Base-by-base conservation (phyloP, 2,888 invertebrate genomes). In the Acrocera orbiculus region DNA sequence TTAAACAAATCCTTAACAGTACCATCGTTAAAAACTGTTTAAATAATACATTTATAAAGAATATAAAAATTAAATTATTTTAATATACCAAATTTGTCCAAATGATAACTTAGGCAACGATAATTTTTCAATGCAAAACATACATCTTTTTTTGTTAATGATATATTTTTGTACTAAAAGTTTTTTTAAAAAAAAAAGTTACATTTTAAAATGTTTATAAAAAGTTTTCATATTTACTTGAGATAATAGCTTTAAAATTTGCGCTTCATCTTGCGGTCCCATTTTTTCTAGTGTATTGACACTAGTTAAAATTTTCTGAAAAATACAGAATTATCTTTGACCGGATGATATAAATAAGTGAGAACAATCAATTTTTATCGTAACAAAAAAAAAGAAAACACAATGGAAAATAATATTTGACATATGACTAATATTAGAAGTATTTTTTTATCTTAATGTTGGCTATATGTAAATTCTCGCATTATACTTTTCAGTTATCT, bases 1-100 rank as follows among this genome's bases (percentile, higher is more conserved):
- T 80, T 81, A 24, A 90, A 66, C 42, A 95, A 63, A 36, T 86
- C 79, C 58, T 78, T 81, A 27, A 69, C 64, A 2, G 66, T 66
- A 26, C 92, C 92, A 69, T 90, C 86, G 54, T 85, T 86, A 56
- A 90, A 92, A 38, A 81, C 89, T 82, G 48, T 1, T 59, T 44
- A 41, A 31, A 32, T 36, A 41, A 40, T 23, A 19, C 16, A 32
- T 24, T 16, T 19, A 10, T 22, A 7, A 15, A 24, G 2, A 20
- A 26, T 16, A 25, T 14, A 9, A 30, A 22, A 19, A n/a, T 32
- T 19, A 3, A 30, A 10, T 34, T 10, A 2, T 29, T 10, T 10
- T 13, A 27, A 52, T 68, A 66, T 61, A 81, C 82, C 75, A 59
- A 77, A 83, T 36, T 66, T 65, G 42, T 80, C 76, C 42, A 70